Conservation (phyloP, 2,113 vertebrate species). For the Diadophis punctatus region DNA sequence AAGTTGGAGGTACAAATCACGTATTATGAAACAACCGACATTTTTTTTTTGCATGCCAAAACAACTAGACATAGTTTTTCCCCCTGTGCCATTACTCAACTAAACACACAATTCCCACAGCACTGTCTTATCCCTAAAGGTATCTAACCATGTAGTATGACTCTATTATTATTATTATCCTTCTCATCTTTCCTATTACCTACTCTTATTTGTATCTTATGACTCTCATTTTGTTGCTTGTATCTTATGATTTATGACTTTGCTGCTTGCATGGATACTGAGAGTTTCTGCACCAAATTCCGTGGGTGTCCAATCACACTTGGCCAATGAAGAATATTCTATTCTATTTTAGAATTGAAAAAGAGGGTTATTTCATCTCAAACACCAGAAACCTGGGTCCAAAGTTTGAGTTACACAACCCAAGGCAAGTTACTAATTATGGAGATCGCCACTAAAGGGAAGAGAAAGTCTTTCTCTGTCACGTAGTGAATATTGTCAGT, state of each 20-base stretch:
- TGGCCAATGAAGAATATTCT: background rate
- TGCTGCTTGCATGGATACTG: background rate
- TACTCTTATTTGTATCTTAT: background rate
- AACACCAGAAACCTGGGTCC: background rate
- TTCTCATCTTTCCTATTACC: background rate
- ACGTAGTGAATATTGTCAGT: too few species aligned
- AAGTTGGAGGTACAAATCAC: slow-evolving; percentile 1
- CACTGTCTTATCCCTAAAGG: background rate
- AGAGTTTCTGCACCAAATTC: background rate
- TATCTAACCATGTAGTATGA: background rate
- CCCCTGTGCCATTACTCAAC: background rate
- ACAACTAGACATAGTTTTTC: background rate
- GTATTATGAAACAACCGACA: background rate
- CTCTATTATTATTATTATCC: background rate
- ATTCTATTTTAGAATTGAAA: background rate
- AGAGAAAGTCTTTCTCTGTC: background rate
- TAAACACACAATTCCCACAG: background rate
- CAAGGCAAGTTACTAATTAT: background rate
- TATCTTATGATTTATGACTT: background rate
- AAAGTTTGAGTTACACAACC: background rate
- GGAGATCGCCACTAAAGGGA: background rate
- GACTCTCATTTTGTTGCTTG: background rate
- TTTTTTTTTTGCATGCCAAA: background rate
- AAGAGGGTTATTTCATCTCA: background rate
- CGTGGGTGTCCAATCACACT: background rate